Conservation (phyloP, 2,113 vertebrate genomes). For the Amazona guildingii region DNA sequence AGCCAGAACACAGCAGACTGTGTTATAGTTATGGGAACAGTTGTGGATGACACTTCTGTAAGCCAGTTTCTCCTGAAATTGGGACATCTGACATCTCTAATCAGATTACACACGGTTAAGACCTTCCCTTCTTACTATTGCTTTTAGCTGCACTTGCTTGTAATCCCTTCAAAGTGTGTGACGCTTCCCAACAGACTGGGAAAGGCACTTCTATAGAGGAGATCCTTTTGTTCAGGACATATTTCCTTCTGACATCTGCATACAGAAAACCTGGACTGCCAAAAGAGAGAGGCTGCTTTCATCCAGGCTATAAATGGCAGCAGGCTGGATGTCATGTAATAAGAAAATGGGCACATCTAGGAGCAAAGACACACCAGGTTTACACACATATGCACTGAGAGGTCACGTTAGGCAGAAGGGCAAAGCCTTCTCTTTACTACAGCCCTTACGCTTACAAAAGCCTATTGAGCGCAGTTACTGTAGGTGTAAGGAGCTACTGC, state of each 20-base stretch:
- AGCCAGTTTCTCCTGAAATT: neutral
- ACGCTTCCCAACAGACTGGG: neutral
- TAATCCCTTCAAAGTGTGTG: neutral
- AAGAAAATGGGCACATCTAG: neutral
- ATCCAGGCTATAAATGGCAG: neutral
- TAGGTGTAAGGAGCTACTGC: neutral
- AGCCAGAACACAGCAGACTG: neutral
- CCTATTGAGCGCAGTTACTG: no score
- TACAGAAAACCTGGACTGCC: neutral
- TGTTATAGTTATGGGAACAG: neutral
- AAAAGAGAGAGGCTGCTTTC: neutral
- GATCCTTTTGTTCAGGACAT: neutral
- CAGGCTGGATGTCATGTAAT: accelerated
- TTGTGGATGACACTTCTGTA: neutral
- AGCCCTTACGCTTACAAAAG: neutral
- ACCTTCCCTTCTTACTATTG: neutral
- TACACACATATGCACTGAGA: neutral
- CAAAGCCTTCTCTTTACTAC: neutral
- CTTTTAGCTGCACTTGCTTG: neutral
- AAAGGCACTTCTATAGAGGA: neutral
- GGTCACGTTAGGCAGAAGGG: neutral
- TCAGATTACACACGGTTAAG: neutral
- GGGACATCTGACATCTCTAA: neutral
- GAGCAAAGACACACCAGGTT: neutral
- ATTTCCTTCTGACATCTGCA: neutral